These are phyloP conservation scores for Ovibos moschatus DNA, from an alignment of 2,113 vertebrate species.

Conservation along the genomic window DNA sequence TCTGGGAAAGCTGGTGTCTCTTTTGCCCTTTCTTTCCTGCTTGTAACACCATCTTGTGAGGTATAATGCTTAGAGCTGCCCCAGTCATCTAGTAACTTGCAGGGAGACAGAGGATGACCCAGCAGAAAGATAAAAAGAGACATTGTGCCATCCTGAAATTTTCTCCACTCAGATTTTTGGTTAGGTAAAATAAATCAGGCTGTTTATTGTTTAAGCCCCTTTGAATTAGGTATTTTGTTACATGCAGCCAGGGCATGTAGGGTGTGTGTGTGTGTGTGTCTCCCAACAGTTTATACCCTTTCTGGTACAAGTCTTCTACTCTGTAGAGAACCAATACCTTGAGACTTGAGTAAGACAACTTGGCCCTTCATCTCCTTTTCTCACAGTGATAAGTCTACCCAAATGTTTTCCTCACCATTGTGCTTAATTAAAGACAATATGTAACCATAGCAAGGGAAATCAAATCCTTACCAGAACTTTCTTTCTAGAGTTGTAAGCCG, in stretches of 20 bases:
- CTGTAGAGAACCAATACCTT: background rate
- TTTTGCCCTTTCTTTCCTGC: background rate
- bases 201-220: background rate
- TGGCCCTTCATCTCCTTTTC: background rate
- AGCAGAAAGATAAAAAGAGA: background rate
- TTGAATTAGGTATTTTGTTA: background rate
- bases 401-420: background rate
- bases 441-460: background rate
- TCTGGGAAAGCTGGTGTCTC: background rate
- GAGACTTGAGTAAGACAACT: background rate
- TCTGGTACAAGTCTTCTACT: background rate
- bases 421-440: background rate
- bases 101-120: background rate
- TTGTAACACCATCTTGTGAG: background rate
- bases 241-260: background rate
- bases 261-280: background rate
- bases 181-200: background rate
- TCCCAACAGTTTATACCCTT: background rate
- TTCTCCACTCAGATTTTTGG: background rate
- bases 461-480: background rate
- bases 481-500: background rate
- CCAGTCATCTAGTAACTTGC: background rate
- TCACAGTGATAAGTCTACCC: background rate
- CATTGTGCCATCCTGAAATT: background rate
- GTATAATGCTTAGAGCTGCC: background rate